Evolutionary conservation across 2,888 invertebrate species (phyloP), one percentile per base, ranked within the genome.

Genomic region (Meliscaeva auricollis): DNA sequence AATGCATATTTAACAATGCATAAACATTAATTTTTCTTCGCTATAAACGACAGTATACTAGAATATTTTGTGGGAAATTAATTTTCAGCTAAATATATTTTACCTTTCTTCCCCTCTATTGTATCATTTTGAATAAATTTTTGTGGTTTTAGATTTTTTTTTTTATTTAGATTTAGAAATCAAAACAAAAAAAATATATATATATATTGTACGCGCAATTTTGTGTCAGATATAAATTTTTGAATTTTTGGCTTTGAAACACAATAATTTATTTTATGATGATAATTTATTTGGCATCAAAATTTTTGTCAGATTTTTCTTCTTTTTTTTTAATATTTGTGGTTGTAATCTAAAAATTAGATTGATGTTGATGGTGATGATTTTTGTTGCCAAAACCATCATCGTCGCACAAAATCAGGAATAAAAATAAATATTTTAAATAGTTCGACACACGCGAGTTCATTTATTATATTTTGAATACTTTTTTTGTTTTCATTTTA

Each of bases 301-400:
- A 13, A 17, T 62, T 2, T 20, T 38, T 20, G 32, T 58, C 56
- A 56, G 46, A 38, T 52, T 66, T 41, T 56, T 32, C 4, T 26
- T 13, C 13, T 22, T 30, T n/a, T 30, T n/a, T n/a, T n/a, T n/a
- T n/a, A n/a, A n/a, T n/a, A n/a, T n/a, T n/a, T n/a, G n/a, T n/a
- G n/a, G 13, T 7, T 11, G 44, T 54, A 41, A 69, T 48, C 64
- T 64, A 38, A 41, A 46, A 56, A 64, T 52, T 50, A 70, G 64
- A 81, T 72, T 64, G 70, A 76, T 76, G 64, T 58, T 56, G 70
- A 76, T 35, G n/a, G n/a, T n/a, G 81, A 11, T 60, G 41, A 80
- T 62, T 80, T 79, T 48, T 26, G 32, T 62, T 70, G 76, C 70
- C 70, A 80, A 75, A 60, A 73, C 11, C 38, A 64, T 64, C 64